Percentiles rank a stretch among this genome's conserved stretches.
Conservation (phyloP, 2,888 invertebrate species). For the Tyria jacobaeae region DNA sequence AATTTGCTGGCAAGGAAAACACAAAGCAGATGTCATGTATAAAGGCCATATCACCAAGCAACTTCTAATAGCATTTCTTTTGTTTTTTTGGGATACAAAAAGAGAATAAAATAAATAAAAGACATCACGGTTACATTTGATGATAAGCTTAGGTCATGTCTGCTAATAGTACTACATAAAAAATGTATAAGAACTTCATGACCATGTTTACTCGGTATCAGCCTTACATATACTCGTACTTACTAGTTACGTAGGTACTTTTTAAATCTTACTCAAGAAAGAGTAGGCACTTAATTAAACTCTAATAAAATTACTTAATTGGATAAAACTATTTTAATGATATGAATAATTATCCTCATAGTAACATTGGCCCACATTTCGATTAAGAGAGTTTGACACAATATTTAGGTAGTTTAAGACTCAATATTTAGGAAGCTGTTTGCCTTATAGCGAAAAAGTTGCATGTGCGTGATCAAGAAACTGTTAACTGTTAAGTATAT, state of each 20-base stretch:
- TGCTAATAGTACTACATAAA: too few relatives aligned
- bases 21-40: too few relatives aligned
- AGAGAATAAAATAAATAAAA: too few relatives aligned
- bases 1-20: neutral
- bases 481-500: too few relatives aligned
- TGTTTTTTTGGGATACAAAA: too few relatives aligned
- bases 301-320: neutral
- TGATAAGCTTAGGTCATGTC: too few relatives aligned
- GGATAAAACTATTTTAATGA: neutral
- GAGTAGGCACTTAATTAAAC: too few relatives aligned
- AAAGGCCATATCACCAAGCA: too few relatives aligned
- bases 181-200: neutral
- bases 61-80: too few relatives aligned
- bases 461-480: constrained; percentile 35
- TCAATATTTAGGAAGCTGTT: constrained; percentile 28
- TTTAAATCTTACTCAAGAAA: neutral
- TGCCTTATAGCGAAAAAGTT: constrained; percentile 28
- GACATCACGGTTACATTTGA: too few relatives aligned
- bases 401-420: constrained; percentile 16
- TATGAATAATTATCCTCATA: neutral
- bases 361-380: neutral
- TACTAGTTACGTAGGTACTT: neutral
- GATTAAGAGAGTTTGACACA: neutral
- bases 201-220: neutral
- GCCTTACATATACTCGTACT: too few relatives aligned